Conservation (phyloP, 2,797 vertebrate genomes). For the Enteromius trimaculatus region DNA sequence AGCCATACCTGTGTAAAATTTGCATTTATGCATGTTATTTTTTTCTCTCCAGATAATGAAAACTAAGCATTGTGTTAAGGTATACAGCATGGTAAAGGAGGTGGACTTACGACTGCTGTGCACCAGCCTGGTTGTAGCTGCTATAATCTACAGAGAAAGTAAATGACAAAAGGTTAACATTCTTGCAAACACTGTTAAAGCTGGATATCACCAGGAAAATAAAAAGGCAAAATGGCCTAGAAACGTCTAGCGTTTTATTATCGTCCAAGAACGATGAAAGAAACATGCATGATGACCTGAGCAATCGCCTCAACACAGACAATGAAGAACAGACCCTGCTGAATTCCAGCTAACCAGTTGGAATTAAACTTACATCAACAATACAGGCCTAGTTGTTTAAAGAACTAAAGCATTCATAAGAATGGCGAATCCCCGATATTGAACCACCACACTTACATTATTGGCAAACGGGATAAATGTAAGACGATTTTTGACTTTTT, state of each 20-base stretch:
- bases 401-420: neutral
- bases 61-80: neutral
- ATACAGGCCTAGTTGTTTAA: neutral
- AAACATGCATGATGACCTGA: neutral
- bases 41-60: neutral
- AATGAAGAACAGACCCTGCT: neutral
- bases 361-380: neutral
- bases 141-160: conserved; percentile 87
- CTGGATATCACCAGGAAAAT: neutral
- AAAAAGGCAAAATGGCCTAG: neutral
- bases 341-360: conserved; percentile 1
- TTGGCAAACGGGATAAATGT: neutral
- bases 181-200: neutral
- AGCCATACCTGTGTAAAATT: conserved; percentile 84
- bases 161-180: neutral
- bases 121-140: conserved; percentile 90
- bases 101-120: conserved; percentile 91
- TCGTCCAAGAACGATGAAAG: neutral
- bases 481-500: neutral
- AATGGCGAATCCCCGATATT: neutral
- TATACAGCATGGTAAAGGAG: neutral
- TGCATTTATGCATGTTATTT: neutral
- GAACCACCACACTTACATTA: neutral
- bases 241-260: neutral
- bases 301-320: neutral